Evolutionary conservation across 1,140 invertebrate genomes (phyloP), one percentile per base, ranked within the genome.

Genomic region (Pseudachorutes palmiensis): DNA sequence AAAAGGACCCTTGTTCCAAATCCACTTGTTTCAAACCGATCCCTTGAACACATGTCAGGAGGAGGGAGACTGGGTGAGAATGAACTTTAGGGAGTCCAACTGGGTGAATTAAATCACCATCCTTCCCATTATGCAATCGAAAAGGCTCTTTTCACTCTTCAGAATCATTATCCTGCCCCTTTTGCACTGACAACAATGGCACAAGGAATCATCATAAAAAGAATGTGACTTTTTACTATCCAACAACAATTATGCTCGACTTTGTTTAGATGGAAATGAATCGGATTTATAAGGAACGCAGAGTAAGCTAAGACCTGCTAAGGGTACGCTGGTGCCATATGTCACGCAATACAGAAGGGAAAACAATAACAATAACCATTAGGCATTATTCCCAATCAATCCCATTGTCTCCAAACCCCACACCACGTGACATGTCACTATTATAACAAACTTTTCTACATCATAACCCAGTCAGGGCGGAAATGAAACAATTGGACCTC

Each of bases 61-160:
- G 51, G 12, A 55, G 51, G 51, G 51, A 26, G 51, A 55, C 51
- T 55, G 12, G 64, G 63, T 45, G 65, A 66, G 64, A 72, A 70
- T 69, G 71, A 69, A 70, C 58, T 69, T 66, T 41, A 63, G n/a
- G n/a, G n/a, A n/a, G n/a, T n/a, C n/a, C 70, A 66, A 66, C 68
- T 69, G 70, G 70, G 67, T 72, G 67, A 69, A 71, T 69, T 67
- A 72, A 70, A 70, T 70, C 69, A 70, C 69, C 62, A 70, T 70
- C 62, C 60, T 58, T n/a, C 51, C 49, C 65, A 49, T 64, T 68
- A 58, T 66, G 26, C 22, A 16, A 32, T 26, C 51, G 51, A 24
- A 55, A 22, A 22, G 9, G 5, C 51, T 41, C 24, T 55, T 55
- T 55, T 24, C 24, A 55, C 24, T 55, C 51, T 12, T 55, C 9